Evolutionary conservation across 2,113 vertebrate species (phyloP).

Genomic region (Erythrolamprus reginae): DNA sequence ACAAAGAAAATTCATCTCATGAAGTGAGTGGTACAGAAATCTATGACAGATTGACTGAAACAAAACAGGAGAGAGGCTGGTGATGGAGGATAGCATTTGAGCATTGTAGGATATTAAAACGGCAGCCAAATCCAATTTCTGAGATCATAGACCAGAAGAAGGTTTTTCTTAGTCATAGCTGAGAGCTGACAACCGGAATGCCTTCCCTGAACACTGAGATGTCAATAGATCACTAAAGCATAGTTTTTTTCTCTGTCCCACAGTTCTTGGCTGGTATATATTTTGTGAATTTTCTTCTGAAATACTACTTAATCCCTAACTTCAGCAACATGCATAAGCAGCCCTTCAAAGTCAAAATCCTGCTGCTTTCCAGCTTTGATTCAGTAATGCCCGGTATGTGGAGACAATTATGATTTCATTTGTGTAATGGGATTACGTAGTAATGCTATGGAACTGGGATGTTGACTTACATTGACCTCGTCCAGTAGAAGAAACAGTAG

Average conservation of each 20-base stretch:
- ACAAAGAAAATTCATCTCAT: too few species aligned
- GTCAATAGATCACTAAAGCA: not conserved
- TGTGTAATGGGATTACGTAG: not conserved
- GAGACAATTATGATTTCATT: not conserved
- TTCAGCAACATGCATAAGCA: constrained; percentile 72
- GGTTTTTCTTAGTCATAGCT: not conserved
- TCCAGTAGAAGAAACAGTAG: too few species aligned
- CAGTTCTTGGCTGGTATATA: constrained; percentile 77
- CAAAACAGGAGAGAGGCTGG: not conserved
- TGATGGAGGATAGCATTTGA: not conserved
- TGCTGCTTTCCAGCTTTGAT: constrained; percentile 79
- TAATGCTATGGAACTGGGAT: too few species aligned
- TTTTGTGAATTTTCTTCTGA: constrained; percentile 78
- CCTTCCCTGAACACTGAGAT: too few species aligned
- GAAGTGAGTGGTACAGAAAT: not conserved
- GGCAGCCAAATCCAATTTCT: not conserved
- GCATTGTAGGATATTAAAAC: not conserved
- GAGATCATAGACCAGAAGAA: not conserved
- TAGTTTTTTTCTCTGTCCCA: not conserved
- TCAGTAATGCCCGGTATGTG: constrained; percentile 77
- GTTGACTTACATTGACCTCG: too few species aligned
- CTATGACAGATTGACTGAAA: not conserved
- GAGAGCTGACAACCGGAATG: not conserved
- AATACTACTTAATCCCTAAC: constrained; percentile 75
- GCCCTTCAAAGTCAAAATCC: constrained; percentile 70